Evolutionary conservation across 2,797 vertebrate genomes (phyloP).

Genomic region (Danio aesculapii): DNA sequence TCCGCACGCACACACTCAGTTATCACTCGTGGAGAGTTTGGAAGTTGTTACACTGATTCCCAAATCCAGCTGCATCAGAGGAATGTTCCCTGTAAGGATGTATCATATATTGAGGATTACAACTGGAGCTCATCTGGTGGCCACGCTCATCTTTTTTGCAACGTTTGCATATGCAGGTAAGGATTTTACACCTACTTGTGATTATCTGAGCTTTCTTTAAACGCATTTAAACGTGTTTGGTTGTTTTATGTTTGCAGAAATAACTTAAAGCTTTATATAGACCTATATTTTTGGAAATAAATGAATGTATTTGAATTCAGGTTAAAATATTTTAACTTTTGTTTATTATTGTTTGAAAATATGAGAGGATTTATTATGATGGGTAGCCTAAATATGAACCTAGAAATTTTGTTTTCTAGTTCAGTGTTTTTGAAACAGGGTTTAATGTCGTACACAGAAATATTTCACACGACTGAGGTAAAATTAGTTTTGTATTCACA

Average conservation of each 20-base stretch:
- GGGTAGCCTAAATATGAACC: too few species aligned
- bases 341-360: background rate
- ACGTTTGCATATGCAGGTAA: conserved; percentile 71
- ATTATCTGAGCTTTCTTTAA: background rate
- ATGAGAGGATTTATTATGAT: too few species aligned
- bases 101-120: conserved; percentile 54
- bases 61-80: conserved; percentile 5
- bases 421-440: too few species aligned
- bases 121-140: conserved; percentile 57
- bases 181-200: background rate
- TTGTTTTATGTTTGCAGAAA: background rate
- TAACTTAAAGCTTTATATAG: background rate
- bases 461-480: too few species aligned
- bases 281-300: too few species aligned
- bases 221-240: background rate
- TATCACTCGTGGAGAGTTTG: conserved; percentile 40
- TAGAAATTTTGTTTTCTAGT: background rate
- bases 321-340: background rate
- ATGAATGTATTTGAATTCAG: too few species aligned
- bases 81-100: conserved; percentile 52
- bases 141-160: conserved; percentile 62
- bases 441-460: too few species aligned
- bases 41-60: background rate
- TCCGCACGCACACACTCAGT: conserved; percentile 35
- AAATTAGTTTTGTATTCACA: too few species aligned